A percentile compares a stretch with the other conserved stretches of the same genome.
Evolutionary conservation across 30 jellyfish, hydroid and myxozoan genomes (phyloP).

Genomic region (Turritopsis rubra): DNA sequence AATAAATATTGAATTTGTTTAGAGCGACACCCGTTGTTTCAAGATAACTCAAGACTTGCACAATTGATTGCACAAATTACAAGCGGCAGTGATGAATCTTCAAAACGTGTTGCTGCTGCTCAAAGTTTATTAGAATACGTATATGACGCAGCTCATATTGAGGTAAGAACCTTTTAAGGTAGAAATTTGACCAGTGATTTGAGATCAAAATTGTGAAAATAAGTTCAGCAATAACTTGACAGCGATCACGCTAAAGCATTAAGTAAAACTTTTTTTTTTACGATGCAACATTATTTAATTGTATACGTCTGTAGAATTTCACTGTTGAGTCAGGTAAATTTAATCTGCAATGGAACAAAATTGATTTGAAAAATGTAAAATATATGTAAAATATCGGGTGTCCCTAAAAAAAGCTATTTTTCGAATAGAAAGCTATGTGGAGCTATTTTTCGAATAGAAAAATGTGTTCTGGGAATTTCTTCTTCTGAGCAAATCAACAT

Average conservation of each 20-base stretch:
- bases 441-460: background rate
- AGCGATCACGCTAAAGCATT: too few species aligned
- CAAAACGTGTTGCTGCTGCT: constrained; percentile 57
- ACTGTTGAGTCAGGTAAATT: too few species aligned
- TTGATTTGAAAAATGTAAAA: too few species aligned
- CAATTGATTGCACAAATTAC: constrained; percentile 77
- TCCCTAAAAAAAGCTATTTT: too few species aligned
- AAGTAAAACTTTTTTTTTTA: background rate
- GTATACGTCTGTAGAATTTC: background rate
- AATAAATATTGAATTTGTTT: background rate
- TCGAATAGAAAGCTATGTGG: too few species aligned
- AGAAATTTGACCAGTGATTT: too few species aligned
- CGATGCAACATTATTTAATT: background rate
- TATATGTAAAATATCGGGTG: too few species aligned
- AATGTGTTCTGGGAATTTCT: background rate
- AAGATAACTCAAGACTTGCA: constrained; percentile 72
- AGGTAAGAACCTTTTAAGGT: constrained; percentile 34
- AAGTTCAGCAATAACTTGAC: too few species aligned
- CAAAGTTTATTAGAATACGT: constrained; percentile 48
- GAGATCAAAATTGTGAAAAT: too few species aligned
- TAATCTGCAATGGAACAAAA: too few species aligned
- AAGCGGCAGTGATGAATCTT: constrained; percentile 39
- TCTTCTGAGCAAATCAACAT: background rate
- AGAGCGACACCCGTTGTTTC: constrained; percentile 78
- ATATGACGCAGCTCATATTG: constrained; percentile 69